phyloP scores from a whole-genome alignment of 2,888 invertebrate species.

The Polia nebulosa region DNA sequence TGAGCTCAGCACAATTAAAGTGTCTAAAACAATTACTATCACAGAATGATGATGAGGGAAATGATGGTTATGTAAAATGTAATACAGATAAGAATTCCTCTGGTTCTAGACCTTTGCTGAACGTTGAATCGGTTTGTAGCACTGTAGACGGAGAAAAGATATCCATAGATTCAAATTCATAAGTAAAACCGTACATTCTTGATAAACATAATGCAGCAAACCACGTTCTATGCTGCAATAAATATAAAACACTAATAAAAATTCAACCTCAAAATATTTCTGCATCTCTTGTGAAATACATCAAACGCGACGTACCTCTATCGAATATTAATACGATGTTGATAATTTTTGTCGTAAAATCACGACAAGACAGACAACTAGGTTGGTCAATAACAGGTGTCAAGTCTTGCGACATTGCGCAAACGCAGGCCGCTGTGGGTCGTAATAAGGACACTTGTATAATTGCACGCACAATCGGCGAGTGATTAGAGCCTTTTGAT shows the following conservation, averaged over 20 bases:
- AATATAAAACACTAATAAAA: slow-evolving; percentile 7
- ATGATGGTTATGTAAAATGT: slow-evolving; percentile 63
- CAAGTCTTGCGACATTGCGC: slow-evolving; percentile 70
- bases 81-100: slow-evolving; percentile 39
- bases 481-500: slow-evolving; percentile 50
- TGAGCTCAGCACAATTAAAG: slow-evolving; percentile 75
- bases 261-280: slow-evolving; percentile 27
- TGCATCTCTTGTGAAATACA: slow-evolving; percentile 40
- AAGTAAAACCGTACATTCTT: background rate
- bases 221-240: background rate
- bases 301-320: slow-evolving; percentile 22
- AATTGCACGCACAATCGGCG: slow-evolving; percentile 58
- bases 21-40: slow-evolving; percentile 75
- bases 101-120: background rate
- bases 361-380: slow-evolving; percentile 72
- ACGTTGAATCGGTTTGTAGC: background rate
- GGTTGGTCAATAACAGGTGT: slow-evolving; percentile 74
- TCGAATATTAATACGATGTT: slow-evolving; percentile 56
- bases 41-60: slow-evolving; percentile 60
- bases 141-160: background rate
- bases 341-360: slow-evolving; percentile 66
- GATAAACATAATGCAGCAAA: background rate
- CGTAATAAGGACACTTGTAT: slow-evolving; percentile 68
- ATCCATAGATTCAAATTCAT: no score
- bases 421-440: slow-evolving; percentile 52